phyloP scores from a whole-genome alignment of 2,888 invertebrate genomes.

The Busseola fusca region DNA sequence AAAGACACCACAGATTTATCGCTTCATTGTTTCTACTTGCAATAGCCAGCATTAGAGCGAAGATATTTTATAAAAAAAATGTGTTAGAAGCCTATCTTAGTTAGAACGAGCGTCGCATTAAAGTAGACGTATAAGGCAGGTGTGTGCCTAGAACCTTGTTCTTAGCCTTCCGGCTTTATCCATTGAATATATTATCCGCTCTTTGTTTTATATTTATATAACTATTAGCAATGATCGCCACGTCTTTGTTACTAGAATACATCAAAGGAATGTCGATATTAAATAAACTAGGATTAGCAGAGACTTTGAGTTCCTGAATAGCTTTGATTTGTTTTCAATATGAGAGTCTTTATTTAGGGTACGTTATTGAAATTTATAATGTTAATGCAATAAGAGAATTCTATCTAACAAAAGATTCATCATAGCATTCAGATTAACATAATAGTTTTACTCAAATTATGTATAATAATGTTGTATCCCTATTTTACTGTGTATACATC shows the following conservation, averaged over 20 bases:
- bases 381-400: neutral
- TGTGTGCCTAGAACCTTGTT: slow-evolving; percentile 81
- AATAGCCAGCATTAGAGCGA: slow-evolving; percentile 21
- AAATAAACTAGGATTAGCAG: slow-evolving; percentile 12
- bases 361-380: neutral
- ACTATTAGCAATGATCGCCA: slow-evolving; percentile 54
- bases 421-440: neutral
- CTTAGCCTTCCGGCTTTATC: slow-evolving; percentile 80
- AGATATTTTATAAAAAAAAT: slow-evolving; percentile 47
- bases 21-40: slow-evolving; percentile 34
- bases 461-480: neutral
- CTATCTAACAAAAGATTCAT: neutral
- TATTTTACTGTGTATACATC: too few species aligned
- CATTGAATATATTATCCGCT: slow-evolving; percentile 79
- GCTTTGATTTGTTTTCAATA: neutral
- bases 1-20: slow-evolving; percentile 24
- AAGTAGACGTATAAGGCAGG: slow-evolving; percentile 74
- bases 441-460: neutral
- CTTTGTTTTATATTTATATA: slow-evolving; percentile 70
- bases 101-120: slow-evolving; percentile 66
- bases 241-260: slow-evolving; percentile 44
- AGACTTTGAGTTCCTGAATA: slow-evolving; percentile 5
- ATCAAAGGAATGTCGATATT: slow-evolving; percentile 39
- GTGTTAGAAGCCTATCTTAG: slow-evolving; percentile 56
- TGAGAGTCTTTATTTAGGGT: neutral